Percentiles rank a stretch among this genome's conserved stretches.
Conservation (phyloP, 2,888 invertebrate species). For the Oscheius sp. region DNA sequence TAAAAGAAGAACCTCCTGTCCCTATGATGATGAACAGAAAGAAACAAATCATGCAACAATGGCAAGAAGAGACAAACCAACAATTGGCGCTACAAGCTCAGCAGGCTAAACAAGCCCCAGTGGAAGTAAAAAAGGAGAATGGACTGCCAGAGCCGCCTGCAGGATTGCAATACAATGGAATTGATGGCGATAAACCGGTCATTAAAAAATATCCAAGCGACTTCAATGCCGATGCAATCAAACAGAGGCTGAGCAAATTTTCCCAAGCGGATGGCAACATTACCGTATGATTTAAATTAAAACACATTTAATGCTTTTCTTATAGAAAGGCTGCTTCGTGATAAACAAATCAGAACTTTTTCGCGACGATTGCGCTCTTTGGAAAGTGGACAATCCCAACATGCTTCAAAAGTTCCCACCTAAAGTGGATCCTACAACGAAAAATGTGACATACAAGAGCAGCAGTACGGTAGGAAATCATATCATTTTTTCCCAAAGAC, state of each 20-base stretch:
- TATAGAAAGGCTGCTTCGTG: constrained; percentile 72
- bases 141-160: constrained; percentile 3
- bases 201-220: not conserved
- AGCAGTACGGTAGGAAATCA: constrained; percentile 54
- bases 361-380: constrained; percentile 67
- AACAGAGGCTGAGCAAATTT: constrained; percentile 50
- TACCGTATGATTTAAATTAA: constrained; percentile 44
- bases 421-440: constrained; percentile 37
- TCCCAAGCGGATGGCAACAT: constrained; percentile 54
- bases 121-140: constrained; percentile 3
- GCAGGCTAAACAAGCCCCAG: not conserved
- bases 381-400: constrained; percentile 73
- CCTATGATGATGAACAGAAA: constrained; percentile 11
- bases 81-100: no score
- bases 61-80: constrained; percentile 36
- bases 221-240: constrained; percentile 34
- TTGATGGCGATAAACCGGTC: not conserved
- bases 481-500: not conserved
- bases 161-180: constrained; percentile 6
- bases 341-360: constrained; percentile 67
- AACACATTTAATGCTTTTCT: constrained; percentile 34
- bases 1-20: constrained; percentile 2
- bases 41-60: constrained; percentile 4
- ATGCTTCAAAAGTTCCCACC: constrained; percentile 71
- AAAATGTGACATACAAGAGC: constrained; percentile 56